These are phyloP conservation scores for Rhagonycha lutea DNA, from an alignment of 2,888 invertebrate genomes.

Conservation along the genomic window DNA sequence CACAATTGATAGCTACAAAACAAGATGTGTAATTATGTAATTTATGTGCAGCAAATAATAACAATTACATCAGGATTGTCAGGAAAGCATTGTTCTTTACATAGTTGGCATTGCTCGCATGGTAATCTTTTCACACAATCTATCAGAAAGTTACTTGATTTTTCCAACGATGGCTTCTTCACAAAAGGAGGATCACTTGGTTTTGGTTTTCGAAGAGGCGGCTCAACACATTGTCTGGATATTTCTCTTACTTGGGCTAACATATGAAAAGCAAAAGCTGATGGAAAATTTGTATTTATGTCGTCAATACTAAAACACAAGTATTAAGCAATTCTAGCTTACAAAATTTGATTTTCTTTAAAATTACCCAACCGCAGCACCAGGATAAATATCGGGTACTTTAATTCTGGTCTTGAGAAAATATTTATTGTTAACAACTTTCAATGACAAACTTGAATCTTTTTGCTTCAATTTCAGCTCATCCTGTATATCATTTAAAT, in stretches of 20 bases:
- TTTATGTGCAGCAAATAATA: not conserved
- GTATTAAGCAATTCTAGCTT: not conserved
- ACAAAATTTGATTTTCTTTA: not conserved
- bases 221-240: constrained; percentile 69
- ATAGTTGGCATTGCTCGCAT: constrained; percentile 66
- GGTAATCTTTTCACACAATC: constrained; percentile 66
- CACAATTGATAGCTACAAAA: constrained; percentile 56
- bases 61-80: constrained; percentile 56
- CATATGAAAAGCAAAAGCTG: constrained; percentile 63
- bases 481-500: constrained; percentile 55
- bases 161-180: constrained; percentile 65
- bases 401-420: constrained; percentile 62
- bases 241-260: constrained; percentile 70
- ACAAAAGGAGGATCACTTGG: constrained; percentile 61
- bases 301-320: constrained; percentile 57
- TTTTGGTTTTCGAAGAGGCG: constrained; percentile 63
- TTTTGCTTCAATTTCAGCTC: constrained; percentile 72
- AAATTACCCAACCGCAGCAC: constrained; percentile 56
- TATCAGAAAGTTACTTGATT: constrained; percentile 64
- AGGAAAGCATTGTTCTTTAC: constrained; percentile 66
- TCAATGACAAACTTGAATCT: constrained; percentile 62
- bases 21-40: not conserved
- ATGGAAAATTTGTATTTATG: constrained; percentile 68
- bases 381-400: constrained; percentile 70
- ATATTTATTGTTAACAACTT: constrained; percentile 63